Percentiles rank a stretch among this genome's conserved stretches.
phyloP scores from a whole-genome alignment of 2,113 vertebrate genomes.

The Chlorodrepanis virens region DNA sequence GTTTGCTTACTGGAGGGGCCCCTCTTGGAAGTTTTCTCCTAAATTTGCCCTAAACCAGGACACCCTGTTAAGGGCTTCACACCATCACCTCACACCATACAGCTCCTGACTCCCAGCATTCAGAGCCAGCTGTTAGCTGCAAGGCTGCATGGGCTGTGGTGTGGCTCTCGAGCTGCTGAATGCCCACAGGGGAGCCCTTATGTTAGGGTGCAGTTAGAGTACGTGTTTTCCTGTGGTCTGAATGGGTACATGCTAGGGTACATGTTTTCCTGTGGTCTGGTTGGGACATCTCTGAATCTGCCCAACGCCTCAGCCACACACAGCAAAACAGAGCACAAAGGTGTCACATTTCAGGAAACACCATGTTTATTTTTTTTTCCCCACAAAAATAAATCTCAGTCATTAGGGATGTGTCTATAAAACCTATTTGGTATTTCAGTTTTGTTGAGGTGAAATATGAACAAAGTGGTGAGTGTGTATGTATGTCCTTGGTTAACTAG shows the following conservation, averaged over 20 bases:
- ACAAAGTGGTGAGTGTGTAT: background rate
- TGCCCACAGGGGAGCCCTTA: background rate
- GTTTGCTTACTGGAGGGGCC: no score
- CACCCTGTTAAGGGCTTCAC: background rate
- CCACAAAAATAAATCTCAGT: background rate
- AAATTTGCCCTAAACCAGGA: no score
- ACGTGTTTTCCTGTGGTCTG: background rate
- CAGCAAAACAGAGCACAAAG: fast-evolving
- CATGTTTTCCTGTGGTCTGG: background rate
- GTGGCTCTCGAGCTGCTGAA: background rate
- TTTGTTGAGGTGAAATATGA: background rate
- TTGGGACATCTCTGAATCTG: background rate
- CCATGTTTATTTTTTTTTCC: background rate
- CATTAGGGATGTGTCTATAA: background rate
- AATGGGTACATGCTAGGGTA: fast-evolving
- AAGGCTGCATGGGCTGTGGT: fast-evolving
- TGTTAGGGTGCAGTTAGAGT: background rate
- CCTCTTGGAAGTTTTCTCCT: no score
- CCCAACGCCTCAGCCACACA: background rate
- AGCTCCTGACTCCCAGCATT: background rate
- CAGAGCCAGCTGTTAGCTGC: background rate
- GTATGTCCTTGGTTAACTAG: background rate
- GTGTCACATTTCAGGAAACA: background rate
- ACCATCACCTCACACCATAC: fast-evolving
- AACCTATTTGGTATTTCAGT: background rate